Base-by-base conservation (phyloP, 2,797 vertebrate species). In the Tadarida brasiliensis region DNA sequence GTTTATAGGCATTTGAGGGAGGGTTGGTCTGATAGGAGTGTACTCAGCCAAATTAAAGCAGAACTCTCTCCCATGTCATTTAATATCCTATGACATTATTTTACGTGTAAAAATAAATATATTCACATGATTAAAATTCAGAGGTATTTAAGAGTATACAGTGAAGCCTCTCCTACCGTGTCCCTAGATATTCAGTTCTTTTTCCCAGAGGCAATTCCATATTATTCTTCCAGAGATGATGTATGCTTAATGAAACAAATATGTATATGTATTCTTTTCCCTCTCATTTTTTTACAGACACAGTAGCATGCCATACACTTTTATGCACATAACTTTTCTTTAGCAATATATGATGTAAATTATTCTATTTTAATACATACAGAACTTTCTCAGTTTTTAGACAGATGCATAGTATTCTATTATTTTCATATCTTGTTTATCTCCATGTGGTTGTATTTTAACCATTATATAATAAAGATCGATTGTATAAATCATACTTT, bases 51-150 rank as follows among this genome's bases (percentile, higher is more conserved):
- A 39, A 17, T n/a, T 90, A 85, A 63, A 90, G 22, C 33, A 28
- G 81, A 86, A 80, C 73, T 80, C 28, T 57, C 78, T 90, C 47
- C 33, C 14, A 65, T 56, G 54, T 44, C 7, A 56, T 63, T 90
- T 85, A 78, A 77, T 87, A 65, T 59, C 90, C 22, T 39, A 39
- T 63, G 65, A 56, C 20, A 39, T 76, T 77, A n/a, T 71, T 88
- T 63, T 92, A 83, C 33, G 65, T 84, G 15, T 78, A 89, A 92
- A 92, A 92, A 71, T 76, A 68, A 95, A 56, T 61, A 61, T 56
- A 77, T 56, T 63, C 54, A 47, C 33, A 63, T 82, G 61, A 88
- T 71, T 77, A 84, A 84, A 92, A 56, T 92, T 92, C 47, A 84
- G 16, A 92, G 47, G 2, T 47, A 63, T 7, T 11, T 4, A 63